Percentiles rank a stretch among this genome's conserved stretches.
phyloP scores from a whole-genome alignment of 2,113 vertebrate species.

The human region GRCh38 chr5:8232501-8233000 shows the following conservation, averaged over 20 bases:
- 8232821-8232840: neutral
- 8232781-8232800: neutral
- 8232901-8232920: neutral
- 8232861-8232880: too few species aligned
- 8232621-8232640: neutral
- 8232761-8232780: neutral
- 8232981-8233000: neutral
- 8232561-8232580: neutral
- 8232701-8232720: neutral
- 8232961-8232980: neutral
- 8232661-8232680: neutral
- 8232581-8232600: neutral
- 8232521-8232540: neutral
- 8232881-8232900: neutral
- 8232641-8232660: neutral
- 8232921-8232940: neutral
- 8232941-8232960: neutral
- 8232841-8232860: neutral
- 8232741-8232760: neutral
- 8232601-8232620: neutral
- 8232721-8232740: neutral
- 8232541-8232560: fast-evolving
- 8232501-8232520: neutral
- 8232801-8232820: neutral
- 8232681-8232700: neutral